These are phyloP conservation scores for Drosophila limbata DNA, from an alignment of 2,888 invertebrate genomes.

Conservation along the genomic window DNA sequence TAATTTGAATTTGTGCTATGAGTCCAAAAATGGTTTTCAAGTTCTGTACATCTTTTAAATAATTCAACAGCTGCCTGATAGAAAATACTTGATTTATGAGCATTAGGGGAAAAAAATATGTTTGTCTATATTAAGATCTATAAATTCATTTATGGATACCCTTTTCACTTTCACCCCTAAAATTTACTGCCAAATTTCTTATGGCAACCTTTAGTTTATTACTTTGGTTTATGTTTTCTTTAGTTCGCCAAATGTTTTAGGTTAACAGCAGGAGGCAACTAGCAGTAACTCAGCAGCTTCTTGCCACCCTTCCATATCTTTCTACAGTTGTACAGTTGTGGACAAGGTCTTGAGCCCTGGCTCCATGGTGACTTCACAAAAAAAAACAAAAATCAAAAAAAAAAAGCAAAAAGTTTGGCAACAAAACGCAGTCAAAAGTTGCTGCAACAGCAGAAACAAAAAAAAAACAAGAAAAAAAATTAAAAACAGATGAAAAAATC, in stretches of 20 bases:
- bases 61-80: constrained; percentile 5
- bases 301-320: background rate
- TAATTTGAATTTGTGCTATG: background rate
- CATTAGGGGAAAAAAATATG: background rate
- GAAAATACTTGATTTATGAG: constrained; percentile 4
- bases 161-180: constrained; percentile 15
- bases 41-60: background rate
- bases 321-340: constrained; percentile 35
- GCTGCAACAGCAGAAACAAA: constrained; percentile 55
- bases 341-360: constrained; percentile 59
- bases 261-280: constrained; percentile 63
- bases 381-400: background rate
- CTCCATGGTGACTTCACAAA: constrained; percentile 57
- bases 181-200: constrained; percentile 54
- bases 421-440: constrained; percentile 63
- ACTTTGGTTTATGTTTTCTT: constrained; percentile 61
- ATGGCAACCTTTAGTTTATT: constrained; percentile 71
- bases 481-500: background rate
- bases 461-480: constrained; percentile 16
- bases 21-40: background rate
- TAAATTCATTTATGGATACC: constrained; percentile 33
- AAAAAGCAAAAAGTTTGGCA: constrained; percentile 49
- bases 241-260: constrained; percentile 63
- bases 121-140: constrained; percentile 7
- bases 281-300: constrained; percentile 18